Conservation (phyloP, 53 echinoderm and acorn worm species). For the Astropecten irregularis region DNA sequence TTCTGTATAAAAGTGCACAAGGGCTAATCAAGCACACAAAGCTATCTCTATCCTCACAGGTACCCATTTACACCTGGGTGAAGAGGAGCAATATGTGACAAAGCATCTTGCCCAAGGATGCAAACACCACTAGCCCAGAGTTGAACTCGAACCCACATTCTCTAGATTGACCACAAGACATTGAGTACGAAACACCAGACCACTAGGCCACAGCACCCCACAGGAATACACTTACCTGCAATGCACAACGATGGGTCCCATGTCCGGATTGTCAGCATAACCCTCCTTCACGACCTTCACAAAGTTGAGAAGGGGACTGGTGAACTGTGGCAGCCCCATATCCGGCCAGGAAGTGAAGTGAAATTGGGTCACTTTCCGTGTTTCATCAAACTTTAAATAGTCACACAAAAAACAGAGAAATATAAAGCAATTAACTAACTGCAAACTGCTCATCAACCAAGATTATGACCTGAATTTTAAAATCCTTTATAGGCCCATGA, state of each 20-base stretch:
- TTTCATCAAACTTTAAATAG: constrained; percentile 16
- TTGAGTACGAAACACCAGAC: too few relatives aligned
- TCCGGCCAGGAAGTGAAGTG: constrained; percentile 93
- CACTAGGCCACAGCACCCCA: too few relatives aligned
- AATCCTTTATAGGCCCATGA: background rate
- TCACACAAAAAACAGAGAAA: background rate
- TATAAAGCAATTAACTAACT: background rate
- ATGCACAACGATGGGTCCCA: constrained; percentile 77
- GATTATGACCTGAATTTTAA: background rate
- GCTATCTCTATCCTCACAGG: too few relatives aligned
- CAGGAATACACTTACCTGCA: constrained; percentile 98
- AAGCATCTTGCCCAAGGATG: too few relatives aligned
- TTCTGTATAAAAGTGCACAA: too few relatives aligned
- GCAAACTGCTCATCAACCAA: too few relatives aligned
- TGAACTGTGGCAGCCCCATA: constrained; percentile 77
- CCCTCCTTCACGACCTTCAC: constrained; percentile 28
- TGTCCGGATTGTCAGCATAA: background rate
- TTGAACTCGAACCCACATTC: too few relatives aligned
- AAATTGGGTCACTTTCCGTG: constrained; percentile 63
- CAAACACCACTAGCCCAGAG: too few relatives aligned
- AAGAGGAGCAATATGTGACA: too few relatives aligned
- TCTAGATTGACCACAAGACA: too few relatives aligned
- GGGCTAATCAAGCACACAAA: too few relatives aligned
- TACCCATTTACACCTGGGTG: too few relatives aligned
- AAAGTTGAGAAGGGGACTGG: constrained; percentile 69